These are phyloP conservation scores for Bilobella aurantiaca DNA, from an alignment of 1,140 invertebrate genomes.

Conservation along the genomic window DNA sequence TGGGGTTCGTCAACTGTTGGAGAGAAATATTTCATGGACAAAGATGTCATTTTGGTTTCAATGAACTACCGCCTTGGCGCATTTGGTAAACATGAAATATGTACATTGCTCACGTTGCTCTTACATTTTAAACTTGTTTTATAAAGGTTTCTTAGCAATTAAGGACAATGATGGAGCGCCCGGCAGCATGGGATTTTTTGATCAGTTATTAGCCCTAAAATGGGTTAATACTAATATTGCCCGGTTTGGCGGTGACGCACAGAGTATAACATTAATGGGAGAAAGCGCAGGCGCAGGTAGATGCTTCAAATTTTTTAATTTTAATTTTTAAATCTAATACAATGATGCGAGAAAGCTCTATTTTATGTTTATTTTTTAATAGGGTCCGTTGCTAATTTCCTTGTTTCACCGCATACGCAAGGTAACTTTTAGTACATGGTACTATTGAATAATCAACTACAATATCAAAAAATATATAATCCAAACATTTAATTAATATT, in stretches of 20 bases:
- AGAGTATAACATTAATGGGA: slow-evolving; percentile 3
- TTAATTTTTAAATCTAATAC: neutral
- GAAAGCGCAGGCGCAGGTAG: slow-evolving; percentile 6
- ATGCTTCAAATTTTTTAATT: neutral
- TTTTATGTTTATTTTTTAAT: neutral
- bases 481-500: neutral
- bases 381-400: neutral
- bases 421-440: too few relatives aligned
- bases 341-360: neutral
- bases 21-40: neutral
- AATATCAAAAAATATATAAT: neutral
- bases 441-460: too few relatives aligned
- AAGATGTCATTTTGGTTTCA: neutral
- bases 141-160: neutral
- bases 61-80: neutral
- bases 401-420: neutral
- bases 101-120: too few relatives aligned
- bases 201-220: slow-evolving; percentile 11
- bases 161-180: neutral
- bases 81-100: neutral
- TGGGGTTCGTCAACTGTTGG: neutral
- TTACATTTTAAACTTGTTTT: neutral
- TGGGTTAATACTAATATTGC: slow-evolving; percentile 13
- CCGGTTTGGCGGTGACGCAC: slow-evolving; percentile 10
- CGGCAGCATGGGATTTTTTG: neutral